phyloP scores from a whole-genome alignment of 2,113 vertebrate species.

The Microtus richardsoni region DNA sequence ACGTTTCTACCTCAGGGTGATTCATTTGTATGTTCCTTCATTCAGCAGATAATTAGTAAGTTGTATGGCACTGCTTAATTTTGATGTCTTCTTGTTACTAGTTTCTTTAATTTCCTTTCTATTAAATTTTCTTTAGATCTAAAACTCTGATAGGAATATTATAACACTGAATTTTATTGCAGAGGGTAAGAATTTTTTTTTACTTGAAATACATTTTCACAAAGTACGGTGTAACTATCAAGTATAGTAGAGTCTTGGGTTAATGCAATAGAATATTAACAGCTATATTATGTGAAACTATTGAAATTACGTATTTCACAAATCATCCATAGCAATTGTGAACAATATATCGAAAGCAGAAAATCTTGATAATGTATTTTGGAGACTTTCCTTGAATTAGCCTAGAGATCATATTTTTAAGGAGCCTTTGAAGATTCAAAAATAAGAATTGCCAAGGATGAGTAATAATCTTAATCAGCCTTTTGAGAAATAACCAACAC shows the following conservation, averaged over 20 bases:
- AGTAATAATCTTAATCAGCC: conserved; percentile 36
- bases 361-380: conserved; percentile 40
- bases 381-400: not conserved
- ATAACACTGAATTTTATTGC: conserved; percentile 25
- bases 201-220: conserved; percentile 28
- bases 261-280: conserved; percentile 30
- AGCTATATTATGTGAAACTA: not conserved
- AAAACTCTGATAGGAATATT: conserved; percentile 46
- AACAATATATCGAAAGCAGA: conserved; percentile 2
- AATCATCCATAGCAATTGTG: not conserved
- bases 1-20: not conserved
- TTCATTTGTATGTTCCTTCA: conserved; percentile 51
- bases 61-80: conserved; percentile 40
- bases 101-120: conserved; percentile 24
- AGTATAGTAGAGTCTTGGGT: not conserved
- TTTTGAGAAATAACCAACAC: conserved; percentile 25
- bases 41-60: conserved; percentile 8
- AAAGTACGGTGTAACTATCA: conserved; percentile 29
- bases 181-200: not conserved
- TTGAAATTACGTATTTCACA: conserved; percentile 40
- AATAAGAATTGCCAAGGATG: not conserved
- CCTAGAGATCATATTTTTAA: not conserved
- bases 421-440: conserved; percentile 12
- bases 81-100: conserved; percentile 3
- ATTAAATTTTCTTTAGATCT: conserved; percentile 23